Evolutionary conservation across 2,113 vertebrate species (phyloP).

Genomic region (Brachyhypopomus gauderio): DNA sequence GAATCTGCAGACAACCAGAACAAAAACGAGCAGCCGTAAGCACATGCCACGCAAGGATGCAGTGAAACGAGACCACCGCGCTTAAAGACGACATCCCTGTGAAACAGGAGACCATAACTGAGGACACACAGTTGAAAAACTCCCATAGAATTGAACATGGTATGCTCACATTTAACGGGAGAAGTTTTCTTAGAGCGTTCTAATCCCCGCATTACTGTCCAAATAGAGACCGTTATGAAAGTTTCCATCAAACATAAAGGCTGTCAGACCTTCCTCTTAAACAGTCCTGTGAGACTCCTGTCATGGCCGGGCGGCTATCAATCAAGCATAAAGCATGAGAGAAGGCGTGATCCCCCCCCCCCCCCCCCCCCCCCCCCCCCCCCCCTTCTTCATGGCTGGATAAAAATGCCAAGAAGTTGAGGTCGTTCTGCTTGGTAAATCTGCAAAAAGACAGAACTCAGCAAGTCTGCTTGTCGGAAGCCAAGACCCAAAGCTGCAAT

Average conservation of each 20-base stretch:
- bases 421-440: neutral
- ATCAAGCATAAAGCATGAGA: slow-evolving; percentile 56
- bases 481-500: slow-evolving; percentile 27
- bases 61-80: neutral
- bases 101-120: slow-evolving; percentile 3
- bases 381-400: slow-evolving; percentile 3
- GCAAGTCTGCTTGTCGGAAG: slow-evolving; percentile 26
- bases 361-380: neutral
- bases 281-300: slow-evolving; percentile 65
- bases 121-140: slow-evolving; percentile 9
- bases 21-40: neutral
- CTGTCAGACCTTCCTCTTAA: slow-evolving; percentile 62
- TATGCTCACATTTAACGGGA: slow-evolving; percentile 4
- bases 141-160: slow-evolving; percentile 5
- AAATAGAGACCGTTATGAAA: slow-evolving; percentile 60
- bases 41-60: neutral
- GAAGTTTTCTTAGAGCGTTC: neutral
- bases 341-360: neutral
- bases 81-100: neutral
- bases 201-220: slow-evolving; percentile 53
- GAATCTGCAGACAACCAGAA: slow-evolving; percentile 70
- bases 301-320: slow-evolving; percentile 64
- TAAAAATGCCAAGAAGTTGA: neutral
- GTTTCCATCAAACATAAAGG: slow-evolving; percentile 62
- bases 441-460: slow-evolving; percentile 10